phyloP scores from a whole-genome alignment of 2,113 vertebrate species.

The Notarius lentiginosus region DNA sequence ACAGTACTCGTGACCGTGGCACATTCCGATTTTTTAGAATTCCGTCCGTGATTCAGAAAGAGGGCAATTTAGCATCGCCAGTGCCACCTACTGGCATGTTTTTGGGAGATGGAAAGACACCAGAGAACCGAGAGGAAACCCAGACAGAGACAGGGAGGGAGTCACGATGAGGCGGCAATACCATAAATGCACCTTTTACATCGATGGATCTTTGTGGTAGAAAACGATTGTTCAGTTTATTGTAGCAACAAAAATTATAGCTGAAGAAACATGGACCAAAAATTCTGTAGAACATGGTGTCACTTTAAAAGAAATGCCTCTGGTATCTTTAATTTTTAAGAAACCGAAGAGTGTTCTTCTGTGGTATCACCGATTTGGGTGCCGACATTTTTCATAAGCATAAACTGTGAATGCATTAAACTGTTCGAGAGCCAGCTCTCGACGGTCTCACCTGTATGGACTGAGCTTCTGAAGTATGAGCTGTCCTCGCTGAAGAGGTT shows the following conservation, averaged over 20 bases:
- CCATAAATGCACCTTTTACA: too few species aligned
- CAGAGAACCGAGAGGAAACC: not conserved
- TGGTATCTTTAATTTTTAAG: not conserved
- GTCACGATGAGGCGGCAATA: not conserved
- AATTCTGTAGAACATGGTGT: not conserved
- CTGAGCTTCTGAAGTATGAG: constrained; percentile 72
- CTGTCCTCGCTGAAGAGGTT: constrained; percentile 75
- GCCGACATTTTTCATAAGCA: not conserved
- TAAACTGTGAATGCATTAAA: not conserved
- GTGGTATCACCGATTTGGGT: not conserved
- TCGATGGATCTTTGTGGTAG: too few species aligned
- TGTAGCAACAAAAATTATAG: not conserved
- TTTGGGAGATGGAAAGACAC: not conserved
- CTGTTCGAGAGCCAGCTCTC: not conserved
- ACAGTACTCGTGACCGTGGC: too few species aligned
- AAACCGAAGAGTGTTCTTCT: not conserved
- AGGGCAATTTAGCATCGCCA: not conserved
- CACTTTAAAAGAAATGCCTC: not conserved
- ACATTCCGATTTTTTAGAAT: too few species aligned
- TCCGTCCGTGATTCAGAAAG: too few species aligned
- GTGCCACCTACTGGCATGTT: not conserved
- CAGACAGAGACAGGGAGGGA: not conserved
- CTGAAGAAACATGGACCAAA: not conserved
- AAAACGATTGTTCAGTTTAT: not conserved
- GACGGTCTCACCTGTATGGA: constrained; percentile 71